phyloP scores from a whole-genome alignment of 2,888 invertebrate species.

The Drosophila maculinotata region DNA sequence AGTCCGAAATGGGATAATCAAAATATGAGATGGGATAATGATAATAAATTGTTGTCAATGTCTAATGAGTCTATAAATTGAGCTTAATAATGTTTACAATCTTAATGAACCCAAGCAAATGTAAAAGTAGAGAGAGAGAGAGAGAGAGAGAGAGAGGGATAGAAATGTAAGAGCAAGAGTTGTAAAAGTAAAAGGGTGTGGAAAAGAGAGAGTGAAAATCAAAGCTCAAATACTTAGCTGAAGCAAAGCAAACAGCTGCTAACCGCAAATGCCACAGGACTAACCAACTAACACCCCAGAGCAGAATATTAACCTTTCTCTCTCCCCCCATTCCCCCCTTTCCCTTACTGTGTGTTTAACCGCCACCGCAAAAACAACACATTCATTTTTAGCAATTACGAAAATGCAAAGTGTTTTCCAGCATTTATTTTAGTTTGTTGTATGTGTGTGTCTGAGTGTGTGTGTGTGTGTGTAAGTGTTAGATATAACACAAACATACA shows the following conservation, averaged over 20 bases:
- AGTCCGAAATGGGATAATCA: not conserved
- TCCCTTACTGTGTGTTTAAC: constrained; percentile 39
- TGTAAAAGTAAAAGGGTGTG: not conserved
- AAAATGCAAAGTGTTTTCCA: constrained; percentile 46
- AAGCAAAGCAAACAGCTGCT: constrained; percentile 29
- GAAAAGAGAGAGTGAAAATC: constrained; percentile 4
- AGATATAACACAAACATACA: not conserved
- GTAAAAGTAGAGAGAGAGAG: not conserved
- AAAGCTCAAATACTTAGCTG: constrained; percentile 25
- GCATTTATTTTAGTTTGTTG: constrained; percentile 1
- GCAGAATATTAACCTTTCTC: not conserved
- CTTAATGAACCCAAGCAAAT: not conserved
- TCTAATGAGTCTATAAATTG: not conserved
- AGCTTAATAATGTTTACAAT: not conserved
- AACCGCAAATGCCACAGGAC: constrained; percentile 54
- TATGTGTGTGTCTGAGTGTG: not conserved
- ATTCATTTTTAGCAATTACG: constrained; percentile 54
- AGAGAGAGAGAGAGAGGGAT: not conserved
- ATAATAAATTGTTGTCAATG: not conserved
- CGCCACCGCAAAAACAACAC: constrained; percentile 51
- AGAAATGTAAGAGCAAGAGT: not conserved
- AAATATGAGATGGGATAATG: no score
- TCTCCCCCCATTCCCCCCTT: constrained; percentile 6
- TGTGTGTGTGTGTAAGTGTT: not conserved
- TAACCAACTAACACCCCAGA: constrained; percentile 20